These are phyloP conservation scores for Pachyuromys duprasi DNA, from an alignment of 2,797 vertebrate genomes.

Conservation along the genomic window DNA sequence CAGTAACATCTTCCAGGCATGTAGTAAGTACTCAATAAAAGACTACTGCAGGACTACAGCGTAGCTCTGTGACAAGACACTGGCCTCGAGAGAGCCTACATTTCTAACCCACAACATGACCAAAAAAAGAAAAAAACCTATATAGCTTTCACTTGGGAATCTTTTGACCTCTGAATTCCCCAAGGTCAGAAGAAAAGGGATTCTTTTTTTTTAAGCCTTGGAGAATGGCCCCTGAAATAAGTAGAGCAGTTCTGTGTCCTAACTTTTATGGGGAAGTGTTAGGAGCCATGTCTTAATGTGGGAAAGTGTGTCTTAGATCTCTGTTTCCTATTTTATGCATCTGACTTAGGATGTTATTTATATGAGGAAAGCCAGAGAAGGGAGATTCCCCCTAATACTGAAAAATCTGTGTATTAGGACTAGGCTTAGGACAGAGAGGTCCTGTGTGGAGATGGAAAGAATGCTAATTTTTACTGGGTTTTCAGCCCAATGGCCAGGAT, in stretches of 20 bases:
- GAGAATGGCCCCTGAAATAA: not conserved
- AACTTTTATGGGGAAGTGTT: not conserved
- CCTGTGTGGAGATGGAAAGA: not conserved
- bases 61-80: not conserved
- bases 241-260: not conserved
- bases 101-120: not conserved
- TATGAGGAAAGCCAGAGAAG: not conserved
- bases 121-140: not conserved
- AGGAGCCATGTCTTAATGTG: not conserved
- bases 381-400: conserved; percentile 12
- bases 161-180: not conserved
- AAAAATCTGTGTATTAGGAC: not conserved
- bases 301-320: not conserved
- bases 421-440: not conserved
- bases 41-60: no score
- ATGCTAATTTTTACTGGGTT: not conserved
- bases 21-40: not conserved
- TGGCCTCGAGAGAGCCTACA: not conserved
- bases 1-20: not conserved
- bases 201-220: not conserved
- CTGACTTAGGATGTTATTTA: not conserved
- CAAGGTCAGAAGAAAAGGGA: not conserved
- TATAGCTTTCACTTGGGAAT: conserved; percentile 23
- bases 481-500: not conserved
- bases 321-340: not conserved